phyloP scores from a whole-genome alignment of 2,888 invertebrate genomes.

The Hyalella azteca region DNA sequence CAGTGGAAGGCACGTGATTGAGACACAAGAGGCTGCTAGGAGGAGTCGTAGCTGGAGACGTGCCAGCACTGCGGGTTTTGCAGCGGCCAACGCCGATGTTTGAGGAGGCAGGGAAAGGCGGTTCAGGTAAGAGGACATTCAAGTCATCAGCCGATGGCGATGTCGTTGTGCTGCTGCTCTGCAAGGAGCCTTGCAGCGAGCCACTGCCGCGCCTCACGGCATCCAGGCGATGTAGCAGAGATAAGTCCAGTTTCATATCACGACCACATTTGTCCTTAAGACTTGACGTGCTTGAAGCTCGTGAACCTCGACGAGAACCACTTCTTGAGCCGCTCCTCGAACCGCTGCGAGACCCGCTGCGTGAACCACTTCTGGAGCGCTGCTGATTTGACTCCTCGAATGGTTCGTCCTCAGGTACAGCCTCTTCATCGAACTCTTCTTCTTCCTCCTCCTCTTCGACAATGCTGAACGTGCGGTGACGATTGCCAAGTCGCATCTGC shows the following conservation, averaged over 20 bases:
- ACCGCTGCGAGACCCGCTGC: conserved; percentile 54
- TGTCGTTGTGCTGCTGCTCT: conserved; percentile 43
- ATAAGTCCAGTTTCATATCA: conserved; percentile 57
- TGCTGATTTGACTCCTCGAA: conserved; percentile 61
- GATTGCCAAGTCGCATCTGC: conserved; percentile 48
- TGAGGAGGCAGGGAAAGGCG: conserved; percentile 59
- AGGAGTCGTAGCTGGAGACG: conserved; percentile 59
- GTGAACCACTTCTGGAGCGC: conserved; percentile 64
- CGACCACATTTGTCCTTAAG: conserved; percentile 55
- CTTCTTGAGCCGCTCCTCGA: conserved; percentile 54
- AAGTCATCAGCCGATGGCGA: conserved; percentile 60
- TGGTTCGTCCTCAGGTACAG: conserved; percentile 46
- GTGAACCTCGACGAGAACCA: conserved; percentile 54
- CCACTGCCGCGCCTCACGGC: conserved; percentile 54
- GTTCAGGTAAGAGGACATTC: conserved; percentile 47
- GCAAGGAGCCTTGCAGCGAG: conserved; percentile 48
- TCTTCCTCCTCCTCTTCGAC: conserved; percentile 59
- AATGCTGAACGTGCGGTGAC: conserved; percentile 58
- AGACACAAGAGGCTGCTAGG: conserved; percentile 50
- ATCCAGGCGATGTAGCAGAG: conserved; percentile 54
- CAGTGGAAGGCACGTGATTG: conserved; percentile 14
- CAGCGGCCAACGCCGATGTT: conserved; percentile 59
- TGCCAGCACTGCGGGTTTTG: conserved; percentile 56
- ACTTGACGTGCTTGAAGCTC: conserved; percentile 53
- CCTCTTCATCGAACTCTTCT: conserved; percentile 46